Evolutionary conservation across 92 coral and sea anemone genomes (phyloP).

Genomic region (Paragorgia papillata): DNA sequence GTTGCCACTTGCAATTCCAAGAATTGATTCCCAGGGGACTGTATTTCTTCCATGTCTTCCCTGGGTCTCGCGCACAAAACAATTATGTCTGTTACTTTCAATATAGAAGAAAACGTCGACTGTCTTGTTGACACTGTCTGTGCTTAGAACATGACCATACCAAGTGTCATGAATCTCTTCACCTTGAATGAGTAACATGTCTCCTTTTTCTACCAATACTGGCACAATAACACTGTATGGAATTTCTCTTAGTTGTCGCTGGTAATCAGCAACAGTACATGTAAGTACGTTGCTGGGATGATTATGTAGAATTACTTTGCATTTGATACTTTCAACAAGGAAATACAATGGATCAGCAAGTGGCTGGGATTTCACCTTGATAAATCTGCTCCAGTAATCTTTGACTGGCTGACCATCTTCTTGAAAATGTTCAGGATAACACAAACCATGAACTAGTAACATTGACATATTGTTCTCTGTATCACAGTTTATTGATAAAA

Average conservation of each 20-base stretch:
- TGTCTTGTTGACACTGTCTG: slow-evolving; percentile 44
- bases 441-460: slow-evolving; percentile 46
- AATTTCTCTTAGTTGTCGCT: slow-evolving; percentile 45
- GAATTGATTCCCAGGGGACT: slow-evolving; percentile 60
- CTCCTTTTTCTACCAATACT: slow-evolving; percentile 60
- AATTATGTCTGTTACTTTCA: slow-evolving; percentile 42
- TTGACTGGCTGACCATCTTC: slow-evolving; percentile 41
- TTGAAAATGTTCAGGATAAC: slow-evolving; percentile 30
- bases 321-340: slow-evolving; percentile 35
- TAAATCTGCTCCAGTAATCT: slow-evolving; percentile 68
- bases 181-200: too few species aligned
- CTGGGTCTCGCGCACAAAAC: slow-evolving; percentile 53
- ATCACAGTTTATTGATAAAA: slow-evolving; percentile 51
- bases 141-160: too few species aligned
- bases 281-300: slow-evolving; percentile 21
- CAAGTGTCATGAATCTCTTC: too few species aligned
- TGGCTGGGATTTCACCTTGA: slow-evolving; percentile 47
- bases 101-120: slow-evolving; percentile 63
- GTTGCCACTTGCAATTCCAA: slow-evolving; percentile 62
- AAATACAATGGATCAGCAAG: slow-evolving; percentile 35
- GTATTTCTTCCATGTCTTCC: slow-evolving; percentile 58
- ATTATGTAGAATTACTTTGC: slow-evolving; percentile 64
- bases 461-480: slow-evolving; percentile 32
- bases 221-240: slow-evolving; percentile 63
- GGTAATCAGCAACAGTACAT: slow-evolving; percentile 72